These are phyloP conservation scores for Arctocebus calabarensis DNA, from an alignment of 2,797 vertebrate genomes.

Conservation along the genomic window DNA sequence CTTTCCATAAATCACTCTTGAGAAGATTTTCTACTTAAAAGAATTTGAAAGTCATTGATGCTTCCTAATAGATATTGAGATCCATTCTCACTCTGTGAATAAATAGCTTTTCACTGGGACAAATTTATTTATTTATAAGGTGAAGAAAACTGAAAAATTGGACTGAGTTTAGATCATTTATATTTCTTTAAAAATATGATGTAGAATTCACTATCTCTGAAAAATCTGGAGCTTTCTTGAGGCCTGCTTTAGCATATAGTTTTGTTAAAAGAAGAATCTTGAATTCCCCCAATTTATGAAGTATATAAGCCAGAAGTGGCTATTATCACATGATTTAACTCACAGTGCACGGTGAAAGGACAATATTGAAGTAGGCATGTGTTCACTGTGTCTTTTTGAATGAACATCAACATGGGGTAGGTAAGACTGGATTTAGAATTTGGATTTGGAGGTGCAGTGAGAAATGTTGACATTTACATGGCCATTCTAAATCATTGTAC, in stretches of 20 bases:
- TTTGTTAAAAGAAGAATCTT: background rate
- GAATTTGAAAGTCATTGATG: background rate
- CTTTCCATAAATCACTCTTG: background rate
- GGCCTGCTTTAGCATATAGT: background rate
- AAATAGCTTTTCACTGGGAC: background rate
- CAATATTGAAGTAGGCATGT: background rate
- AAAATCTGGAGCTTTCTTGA: constrained; percentile 22
- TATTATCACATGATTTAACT: background rate
- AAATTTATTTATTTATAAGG: background rate
- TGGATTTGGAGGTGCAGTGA: background rate
- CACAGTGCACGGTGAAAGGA: background rate
- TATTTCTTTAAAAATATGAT: constrained; percentile 2
- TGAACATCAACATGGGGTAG: background rate
- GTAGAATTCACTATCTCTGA: background rate
- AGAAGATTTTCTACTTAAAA: constrained; percentile 38
- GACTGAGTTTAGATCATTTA: background rate
- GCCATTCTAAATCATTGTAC: background rate
- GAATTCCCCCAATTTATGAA: background rate
- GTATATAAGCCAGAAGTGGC: background rate
- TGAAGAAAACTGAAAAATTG: background rate
- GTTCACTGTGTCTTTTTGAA: background rate
- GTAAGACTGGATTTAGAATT: background rate
- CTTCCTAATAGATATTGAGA: background rate
- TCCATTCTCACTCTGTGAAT: background rate
- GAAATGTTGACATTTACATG: constrained; percentile 4